phyloP scores from a whole-genome alignment of 2,113 vertebrate genomes.

The Mormoops blainvillei region DNA sequence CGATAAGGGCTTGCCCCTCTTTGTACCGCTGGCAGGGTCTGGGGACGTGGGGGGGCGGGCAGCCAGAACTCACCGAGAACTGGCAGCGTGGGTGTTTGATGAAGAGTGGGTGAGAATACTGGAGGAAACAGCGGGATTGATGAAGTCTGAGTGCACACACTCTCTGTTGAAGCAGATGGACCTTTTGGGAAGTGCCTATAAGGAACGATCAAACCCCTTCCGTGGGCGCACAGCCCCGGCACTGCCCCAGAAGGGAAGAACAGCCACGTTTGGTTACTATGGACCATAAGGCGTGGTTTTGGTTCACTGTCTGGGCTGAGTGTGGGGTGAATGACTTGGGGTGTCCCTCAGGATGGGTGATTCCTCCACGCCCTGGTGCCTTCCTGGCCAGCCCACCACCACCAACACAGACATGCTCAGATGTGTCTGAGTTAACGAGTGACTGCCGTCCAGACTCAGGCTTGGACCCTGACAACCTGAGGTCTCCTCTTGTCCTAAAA shows the following conservation, averaged over 20 bases:
- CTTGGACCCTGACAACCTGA: background rate
- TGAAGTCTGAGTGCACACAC: background rate
- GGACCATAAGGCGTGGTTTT: background rate
- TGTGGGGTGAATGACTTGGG: rapidly evolving
- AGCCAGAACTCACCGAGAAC: background rate
- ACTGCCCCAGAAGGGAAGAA: background rate
- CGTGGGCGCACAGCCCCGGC: background rate
- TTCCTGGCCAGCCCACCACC: background rate
- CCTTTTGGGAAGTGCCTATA: background rate
- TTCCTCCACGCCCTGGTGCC: background rate
- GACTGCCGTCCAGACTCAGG: background rate
- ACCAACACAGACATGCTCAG: background rate
- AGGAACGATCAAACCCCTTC: background rate
- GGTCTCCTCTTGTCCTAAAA: background rate
- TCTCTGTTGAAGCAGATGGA: background rate
- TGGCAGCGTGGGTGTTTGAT: background rate
- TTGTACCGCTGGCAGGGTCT: background rate
- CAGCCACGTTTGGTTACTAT: background rate
- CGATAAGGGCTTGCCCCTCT: background rate
- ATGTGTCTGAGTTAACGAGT: background rate
- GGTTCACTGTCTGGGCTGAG: background rate
- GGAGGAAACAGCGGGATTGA: background rate
- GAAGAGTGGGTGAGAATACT: background rate
- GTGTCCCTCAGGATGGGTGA: background rate
- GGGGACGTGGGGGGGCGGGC: too few relatives aligned